Percentiles rank a stretch among this genome's conserved stretches.
phyloP scores from a whole-genome alignment of 2,888 invertebrate species.

The Lithosia quadra region DNA sequence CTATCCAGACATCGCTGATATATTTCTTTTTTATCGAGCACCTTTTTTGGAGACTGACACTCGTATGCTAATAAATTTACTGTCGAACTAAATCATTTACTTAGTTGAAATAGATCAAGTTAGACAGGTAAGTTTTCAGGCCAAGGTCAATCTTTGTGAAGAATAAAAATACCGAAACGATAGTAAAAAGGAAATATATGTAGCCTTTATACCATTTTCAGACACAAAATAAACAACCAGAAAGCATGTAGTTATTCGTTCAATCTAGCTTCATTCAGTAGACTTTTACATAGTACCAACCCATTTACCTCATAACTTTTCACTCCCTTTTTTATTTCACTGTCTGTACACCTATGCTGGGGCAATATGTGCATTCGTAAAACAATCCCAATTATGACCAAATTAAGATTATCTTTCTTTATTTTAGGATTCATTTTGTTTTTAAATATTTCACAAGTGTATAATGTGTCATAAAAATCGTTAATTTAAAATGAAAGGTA shows the following conservation, averaged over 20 bases:
- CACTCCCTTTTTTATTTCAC: not conserved
- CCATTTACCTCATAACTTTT: not conserved
- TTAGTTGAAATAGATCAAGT: not conserved
- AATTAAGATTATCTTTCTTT: not conserved
- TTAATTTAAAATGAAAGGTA: not conserved
- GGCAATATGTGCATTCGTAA: not conserved
- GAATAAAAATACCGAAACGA: not conserved
- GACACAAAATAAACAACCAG: slow-evolving; percentile 52
- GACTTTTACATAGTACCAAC: slow-evolving; percentile 18
- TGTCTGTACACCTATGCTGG: not conserved
- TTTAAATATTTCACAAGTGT: not conserved
- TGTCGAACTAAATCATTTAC: not conserved
- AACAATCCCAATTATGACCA: not conserved
- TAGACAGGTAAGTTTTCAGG: not conserved
- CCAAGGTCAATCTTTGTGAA: not conserved
- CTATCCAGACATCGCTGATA: slow-evolving; percentile 77
- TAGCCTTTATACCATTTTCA: slow-evolving; percentile 55
- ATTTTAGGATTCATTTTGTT: not conserved
- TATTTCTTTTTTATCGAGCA: slow-evolving; percentile 66
- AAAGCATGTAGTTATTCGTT: slow-evolving; percentile 53
- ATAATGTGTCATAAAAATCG: not conserved
- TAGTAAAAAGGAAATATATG: slow-evolving; percentile 43
- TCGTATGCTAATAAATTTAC: not conserved
- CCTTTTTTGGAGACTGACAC: slow-evolving; percentile 29
- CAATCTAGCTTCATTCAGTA: slow-evolving; percentile 45